Conservation (phyloP, 2,888 invertebrate species). For the Bruchidius siliquastri region DNA sequence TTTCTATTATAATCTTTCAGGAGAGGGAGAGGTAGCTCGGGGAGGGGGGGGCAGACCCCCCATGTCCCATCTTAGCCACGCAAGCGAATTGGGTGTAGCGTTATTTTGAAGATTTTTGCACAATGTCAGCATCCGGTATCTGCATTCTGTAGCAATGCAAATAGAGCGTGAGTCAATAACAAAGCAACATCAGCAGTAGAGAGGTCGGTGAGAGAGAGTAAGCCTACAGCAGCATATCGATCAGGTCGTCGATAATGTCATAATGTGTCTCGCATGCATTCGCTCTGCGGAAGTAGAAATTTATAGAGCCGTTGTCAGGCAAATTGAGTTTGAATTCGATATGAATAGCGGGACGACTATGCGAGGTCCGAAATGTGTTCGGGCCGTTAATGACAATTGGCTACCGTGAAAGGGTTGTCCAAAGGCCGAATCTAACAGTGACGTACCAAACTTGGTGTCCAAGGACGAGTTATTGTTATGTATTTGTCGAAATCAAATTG, state of each 20-base stretch:
- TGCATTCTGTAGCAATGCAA: neutral
- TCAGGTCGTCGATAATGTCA: constrained; percentile 23
- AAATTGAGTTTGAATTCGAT: constrained; percentile 43
- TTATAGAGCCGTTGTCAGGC: constrained; percentile 38
- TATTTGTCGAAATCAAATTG: too few relatives aligned
- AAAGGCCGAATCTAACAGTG: neutral
- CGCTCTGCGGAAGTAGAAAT: constrained; percentile 37
- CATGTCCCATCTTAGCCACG: too few relatives aligned
- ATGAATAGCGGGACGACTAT: constrained; percentile 35
- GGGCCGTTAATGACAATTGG: constrained; percentile 39
- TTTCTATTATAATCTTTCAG: too few relatives aligned
- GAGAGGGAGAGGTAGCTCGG: too few relatives aligned
- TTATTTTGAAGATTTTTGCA: too few relatives aligned
- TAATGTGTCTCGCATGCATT: constrained; percentile 25
- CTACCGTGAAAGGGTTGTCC: constrained; percentile 40
- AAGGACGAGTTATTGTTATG: too few relatives aligned
- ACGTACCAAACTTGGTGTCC: neutral
- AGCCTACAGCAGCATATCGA: neutral
- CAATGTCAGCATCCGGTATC: neutral
- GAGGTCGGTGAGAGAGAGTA: neutral
- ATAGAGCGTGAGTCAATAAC: neutral
- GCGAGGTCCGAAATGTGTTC: neutral
- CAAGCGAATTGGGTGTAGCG: too few relatives aligned
- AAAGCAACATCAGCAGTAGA: neutral
- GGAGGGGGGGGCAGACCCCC: too few relatives aligned